Evolutionary conservation across 1,140 invertebrate genomes (phyloP), one percentile per base, ranked within the genome.

Genomic region (Cardiocondyla obscurior): DNA sequence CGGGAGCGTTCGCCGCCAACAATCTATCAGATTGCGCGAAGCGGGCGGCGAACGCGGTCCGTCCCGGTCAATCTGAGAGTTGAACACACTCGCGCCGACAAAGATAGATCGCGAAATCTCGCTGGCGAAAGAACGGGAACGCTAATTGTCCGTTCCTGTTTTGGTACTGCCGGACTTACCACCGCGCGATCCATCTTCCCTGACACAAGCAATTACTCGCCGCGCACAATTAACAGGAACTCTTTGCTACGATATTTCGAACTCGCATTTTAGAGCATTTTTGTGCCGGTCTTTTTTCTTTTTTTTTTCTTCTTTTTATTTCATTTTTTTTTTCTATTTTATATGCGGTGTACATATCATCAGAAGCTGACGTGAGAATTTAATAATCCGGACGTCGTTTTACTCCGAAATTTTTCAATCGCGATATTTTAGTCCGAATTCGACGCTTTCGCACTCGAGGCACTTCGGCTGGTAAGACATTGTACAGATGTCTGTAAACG

Each of bases 61-160:
- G 49, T 55, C 49, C 51, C 39, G 53, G 19, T 70, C 67, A 70
- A 57, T 73, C 14, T 28, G 51, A 39, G 42, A 55, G 25, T 33
- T 55, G 69, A 8, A 39, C 55, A n/a, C 30, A 39, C 51, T n/a
- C 8, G 33, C 51, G 10, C 5, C 36, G 69, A 73, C 69, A 25
- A 57, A 57, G 69, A 73, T 57, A 73, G 51, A 73, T 73, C 69
- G 33, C 2, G 69, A 57, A 73, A 73, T 73, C 57, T 57, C 22
- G 51, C 69, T 39, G 69, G 39, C 69, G 69, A 73, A 28, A 73
- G 69, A 55, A 36, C 69, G 67, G 28, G 44, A 53, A 70, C 19
- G 51, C 36, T 73, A 57, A 73, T 73, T 73, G 51, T 73, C 69
- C 53, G 57, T 73, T 73, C 69, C 51, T 57, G 69, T 73, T 73